A percentile compares a stretch with the other conserved stretches of the same genome.
These are phyloP conservation scores for Neotoxoptera formosana DNA, from an alignment of 1,140 invertebrate genomes.

Conservation along the genomic window DNA sequence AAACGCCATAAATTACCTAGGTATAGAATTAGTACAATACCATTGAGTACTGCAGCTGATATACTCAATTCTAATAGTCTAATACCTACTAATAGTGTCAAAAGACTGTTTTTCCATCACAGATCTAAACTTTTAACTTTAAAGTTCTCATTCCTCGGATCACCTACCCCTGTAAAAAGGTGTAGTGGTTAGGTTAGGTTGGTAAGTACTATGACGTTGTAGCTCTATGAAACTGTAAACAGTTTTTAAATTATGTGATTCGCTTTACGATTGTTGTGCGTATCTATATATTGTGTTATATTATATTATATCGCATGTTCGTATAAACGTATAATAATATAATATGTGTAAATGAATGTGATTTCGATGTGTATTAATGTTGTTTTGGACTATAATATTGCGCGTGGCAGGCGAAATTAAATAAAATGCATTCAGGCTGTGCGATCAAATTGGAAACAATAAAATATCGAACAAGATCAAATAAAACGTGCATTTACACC, in stretches of 20 bases:
- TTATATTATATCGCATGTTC: background rate
- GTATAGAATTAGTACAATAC: too few species aligned
- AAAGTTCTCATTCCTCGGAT: too few species aligned
- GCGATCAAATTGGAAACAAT: background rate
- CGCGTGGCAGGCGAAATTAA: background rate
- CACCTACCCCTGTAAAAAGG: too few species aligned
- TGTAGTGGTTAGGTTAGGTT: too few species aligned
- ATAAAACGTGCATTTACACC: conserved; percentile 6
- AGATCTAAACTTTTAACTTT: too few species aligned
- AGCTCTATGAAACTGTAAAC: too few species aligned
- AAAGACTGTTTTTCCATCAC: too few species aligned
- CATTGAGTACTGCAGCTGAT: too few species aligned
- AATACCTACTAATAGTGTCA: too few species aligned
- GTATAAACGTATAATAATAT: background rate
- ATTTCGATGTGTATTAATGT: background rate
- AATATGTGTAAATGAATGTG: background rate
- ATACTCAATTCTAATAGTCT: too few species aligned
- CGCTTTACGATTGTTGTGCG: background rate
- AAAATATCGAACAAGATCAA: conserved; percentile 6
- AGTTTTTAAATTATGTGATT: background rate
- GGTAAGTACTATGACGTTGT: too few species aligned
- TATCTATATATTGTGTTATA: background rate
- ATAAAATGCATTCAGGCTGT: background rate
- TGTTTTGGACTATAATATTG: background rate
- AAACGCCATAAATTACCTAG: too few species aligned